A percentile compares a stretch with the other conserved stretches of the same genome.
These are phyloP conservation scores for Pyrocoelia pectoralis DNA, from an alignment of 2,888 invertebrate genomes.

Conservation along the genomic window DNA sequence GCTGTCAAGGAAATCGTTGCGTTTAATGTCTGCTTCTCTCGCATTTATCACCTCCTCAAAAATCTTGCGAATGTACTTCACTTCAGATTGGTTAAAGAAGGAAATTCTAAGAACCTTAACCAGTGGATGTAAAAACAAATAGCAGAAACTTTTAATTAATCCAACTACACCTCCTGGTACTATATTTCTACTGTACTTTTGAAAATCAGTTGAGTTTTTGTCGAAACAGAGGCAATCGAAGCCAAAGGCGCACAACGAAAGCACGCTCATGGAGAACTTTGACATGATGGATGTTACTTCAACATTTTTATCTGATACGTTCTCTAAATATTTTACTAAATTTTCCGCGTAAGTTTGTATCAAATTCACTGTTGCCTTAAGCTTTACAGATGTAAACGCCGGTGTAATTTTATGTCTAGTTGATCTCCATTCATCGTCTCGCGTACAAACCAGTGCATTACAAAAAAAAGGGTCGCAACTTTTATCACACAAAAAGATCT, in stretches of 20 bases:
- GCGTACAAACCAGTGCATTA: slow-evolving; percentile 57
- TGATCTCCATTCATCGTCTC: slow-evolving; percentile 62
- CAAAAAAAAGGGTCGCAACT: slow-evolving; percentile 56
- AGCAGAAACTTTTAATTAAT: no score
- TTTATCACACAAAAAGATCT: no score
- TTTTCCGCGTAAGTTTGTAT: neutral
- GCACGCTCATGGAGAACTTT: slow-evolving; percentile 59
- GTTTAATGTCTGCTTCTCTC: slow-evolving; percentile 41
- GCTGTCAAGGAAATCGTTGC: slow-evolving; percentile 54
- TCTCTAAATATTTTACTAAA: neutral
- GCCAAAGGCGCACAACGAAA: slow-evolving; percentile 60
- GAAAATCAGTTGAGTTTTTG: slow-evolving; percentile 1
- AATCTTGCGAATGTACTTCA: slow-evolving; percentile 34
- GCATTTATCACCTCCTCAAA: slow-evolving; percentile 47
- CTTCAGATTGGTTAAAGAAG: slow-evolving; percentile 45
- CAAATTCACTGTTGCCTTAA: slow-evolving; percentile 58
- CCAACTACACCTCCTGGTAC: no score
- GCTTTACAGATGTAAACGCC: slow-evolving; percentile 62
- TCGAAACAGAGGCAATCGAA: slow-evolving; percentile 55
- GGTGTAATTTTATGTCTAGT: slow-evolving; percentile 62
- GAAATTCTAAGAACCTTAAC: no score
- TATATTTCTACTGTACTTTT: neutral
- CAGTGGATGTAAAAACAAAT: no score
- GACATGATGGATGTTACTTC: slow-evolving; percentile 53
- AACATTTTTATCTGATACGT: slow-evolving; percentile 2